These are phyloP conservation scores for Athetis lepigone DNA, from an alignment of 2,888 invertebrate genomes.

Conservation along the genomic window DNA sequence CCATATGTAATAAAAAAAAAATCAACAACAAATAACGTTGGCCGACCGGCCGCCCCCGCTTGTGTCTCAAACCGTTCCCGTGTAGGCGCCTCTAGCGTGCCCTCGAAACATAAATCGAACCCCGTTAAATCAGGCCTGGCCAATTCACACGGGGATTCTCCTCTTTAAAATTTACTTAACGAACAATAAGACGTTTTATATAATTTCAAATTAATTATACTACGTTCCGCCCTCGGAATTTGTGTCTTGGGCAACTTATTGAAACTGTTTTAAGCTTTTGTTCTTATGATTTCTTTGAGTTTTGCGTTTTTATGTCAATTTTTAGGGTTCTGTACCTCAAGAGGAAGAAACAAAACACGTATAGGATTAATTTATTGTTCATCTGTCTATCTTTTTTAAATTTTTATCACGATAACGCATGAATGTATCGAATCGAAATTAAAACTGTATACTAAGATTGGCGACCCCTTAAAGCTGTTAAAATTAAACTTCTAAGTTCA, in stretches of 20 bases:
- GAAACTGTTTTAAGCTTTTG: constrained; percentile 37
- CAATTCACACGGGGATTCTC: constrained; percentile 79
- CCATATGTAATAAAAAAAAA: too few species aligned
- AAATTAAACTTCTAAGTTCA: too few species aligned
- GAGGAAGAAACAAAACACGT: too few species aligned
- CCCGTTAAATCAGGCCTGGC: constrained; percentile 81
- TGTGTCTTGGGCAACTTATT: constrained; percentile 41
- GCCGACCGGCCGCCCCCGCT: constrained; percentile 11
- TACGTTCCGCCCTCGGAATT: constrained; percentile 32
- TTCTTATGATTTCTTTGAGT: constrained; percentile 28
- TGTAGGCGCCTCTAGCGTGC: constrained; percentile 73
- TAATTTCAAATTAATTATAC: constrained; percentile 60
- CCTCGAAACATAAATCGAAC: constrained; percentile 83
- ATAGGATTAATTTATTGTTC: too few species aligned
- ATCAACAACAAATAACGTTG: not conserved
- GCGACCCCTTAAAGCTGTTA: too few species aligned
- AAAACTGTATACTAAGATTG: too few species aligned
- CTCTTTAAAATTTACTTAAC: constrained; percentile 80
- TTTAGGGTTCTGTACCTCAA: too few species aligned
- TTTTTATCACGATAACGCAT: too few species aligned
- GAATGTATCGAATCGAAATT: too few species aligned
- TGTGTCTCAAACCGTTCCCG: constrained; percentile 49
- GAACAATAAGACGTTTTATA: constrained; percentile 72
- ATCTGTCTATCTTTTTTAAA: too few species aligned
- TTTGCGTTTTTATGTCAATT: too few species aligned